These are phyloP conservation scores for Cataglyphis rosenhaueri DNA, from an alignment of 2,888 invertebrate species.

Conservation along the genomic window DNA sequence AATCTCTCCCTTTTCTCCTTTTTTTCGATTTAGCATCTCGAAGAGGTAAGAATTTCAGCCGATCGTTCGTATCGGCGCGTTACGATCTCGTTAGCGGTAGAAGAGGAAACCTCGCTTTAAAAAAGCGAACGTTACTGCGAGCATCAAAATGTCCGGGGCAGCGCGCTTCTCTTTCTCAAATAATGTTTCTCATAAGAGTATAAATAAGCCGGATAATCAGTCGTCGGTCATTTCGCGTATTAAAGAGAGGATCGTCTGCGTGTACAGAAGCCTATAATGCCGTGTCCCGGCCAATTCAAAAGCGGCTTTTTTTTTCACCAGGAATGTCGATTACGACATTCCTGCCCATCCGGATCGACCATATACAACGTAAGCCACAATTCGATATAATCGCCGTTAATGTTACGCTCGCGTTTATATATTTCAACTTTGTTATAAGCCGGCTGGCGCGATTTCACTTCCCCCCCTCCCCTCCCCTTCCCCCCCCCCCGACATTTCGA, in stretches of 20 bases:
- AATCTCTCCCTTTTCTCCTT: background rate
- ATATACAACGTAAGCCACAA: conserved; percentile 40
- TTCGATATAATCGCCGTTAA: conserved; percentile 54
- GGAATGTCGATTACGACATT: conserved; percentile 61
- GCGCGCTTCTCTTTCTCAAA: conserved; percentile 16
- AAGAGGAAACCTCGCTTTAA: conserved; percentile 32
- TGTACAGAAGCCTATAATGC: conserved; percentile 51
- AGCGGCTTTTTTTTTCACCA: conserved; percentile 46
- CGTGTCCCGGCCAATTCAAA: conserved; percentile 21
- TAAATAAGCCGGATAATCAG: conserved; percentile 63
- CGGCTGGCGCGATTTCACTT: background rate
- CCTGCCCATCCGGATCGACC: conserved; percentile 31
- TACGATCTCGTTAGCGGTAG: conserved; percentile 59
- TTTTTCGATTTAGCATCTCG: conserved; percentile 28
- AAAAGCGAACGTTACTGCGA: conserved; percentile 1
- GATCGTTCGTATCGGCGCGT: conserved; percentile 63
- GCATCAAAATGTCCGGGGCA: conserved; percentile 16
- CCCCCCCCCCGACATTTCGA: background rate
- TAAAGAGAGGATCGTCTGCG: conserved; percentile 41
- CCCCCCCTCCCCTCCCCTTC: background rate
- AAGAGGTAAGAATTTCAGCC: conserved; percentile 39
- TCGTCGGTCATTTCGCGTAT: conserved; percentile 41
- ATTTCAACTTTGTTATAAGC: conserved; percentile 54
- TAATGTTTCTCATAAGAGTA: conserved; percentile 52
- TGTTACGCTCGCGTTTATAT: conserved; percentile 51